phyloP scores from a whole-genome alignment of 2,797 vertebrate species.

The Scyliorhinus canicula region DNA sequence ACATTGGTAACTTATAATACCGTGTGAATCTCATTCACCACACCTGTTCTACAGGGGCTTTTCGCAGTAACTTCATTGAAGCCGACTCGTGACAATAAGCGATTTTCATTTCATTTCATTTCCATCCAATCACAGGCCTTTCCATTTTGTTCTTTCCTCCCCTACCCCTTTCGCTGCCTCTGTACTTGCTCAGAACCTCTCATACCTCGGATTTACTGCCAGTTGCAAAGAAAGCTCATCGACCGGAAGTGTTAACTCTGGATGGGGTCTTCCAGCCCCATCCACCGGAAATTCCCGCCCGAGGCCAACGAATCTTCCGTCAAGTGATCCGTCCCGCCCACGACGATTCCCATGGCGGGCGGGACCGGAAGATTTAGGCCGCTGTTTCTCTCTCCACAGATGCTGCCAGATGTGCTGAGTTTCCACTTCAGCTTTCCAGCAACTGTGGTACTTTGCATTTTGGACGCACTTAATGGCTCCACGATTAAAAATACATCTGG shows the following conservation, averaged over 20 bases:
- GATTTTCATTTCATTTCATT: neutral
- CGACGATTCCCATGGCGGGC: no score
- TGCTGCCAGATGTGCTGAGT: neutral
- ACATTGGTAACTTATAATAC: no score
- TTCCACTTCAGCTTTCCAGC: neutral
- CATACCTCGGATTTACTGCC: neutral
- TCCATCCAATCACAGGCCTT: neutral
- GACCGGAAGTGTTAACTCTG: neutral
- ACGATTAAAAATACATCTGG: neutral
- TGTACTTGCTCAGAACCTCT: neutral
- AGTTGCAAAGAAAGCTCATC: neutral
- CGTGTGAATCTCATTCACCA: no score
- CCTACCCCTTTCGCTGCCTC: no score
- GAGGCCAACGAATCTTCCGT: no score
- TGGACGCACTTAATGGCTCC: neutral
- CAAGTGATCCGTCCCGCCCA: no score
- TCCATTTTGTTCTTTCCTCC: neutral
- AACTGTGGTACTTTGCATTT: neutral
- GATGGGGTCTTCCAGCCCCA: no score
- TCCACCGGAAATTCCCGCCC: no score
- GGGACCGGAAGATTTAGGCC: no score
- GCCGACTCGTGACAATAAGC: no score
- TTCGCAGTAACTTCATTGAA: no score
- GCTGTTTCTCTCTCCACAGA: neutral
- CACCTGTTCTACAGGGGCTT: no score